Evolutionary conservation across 2,113 vertebrate genomes (phyloP).

Genomic region (Epinephelus moara): DNA sequence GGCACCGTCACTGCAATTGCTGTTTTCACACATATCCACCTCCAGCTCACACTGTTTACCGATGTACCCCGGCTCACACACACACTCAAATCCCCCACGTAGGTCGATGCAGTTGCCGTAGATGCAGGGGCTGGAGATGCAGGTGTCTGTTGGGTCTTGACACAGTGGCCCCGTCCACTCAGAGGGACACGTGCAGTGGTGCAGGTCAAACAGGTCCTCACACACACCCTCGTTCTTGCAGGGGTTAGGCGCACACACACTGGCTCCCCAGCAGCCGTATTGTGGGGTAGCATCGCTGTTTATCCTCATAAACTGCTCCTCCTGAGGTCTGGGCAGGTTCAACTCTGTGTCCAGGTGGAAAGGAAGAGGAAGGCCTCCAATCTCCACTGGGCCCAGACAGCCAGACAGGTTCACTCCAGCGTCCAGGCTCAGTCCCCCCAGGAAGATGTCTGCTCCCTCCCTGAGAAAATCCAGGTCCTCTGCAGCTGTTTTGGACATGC

Average conservation of each 20-base stretch:
- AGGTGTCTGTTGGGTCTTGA: slow-evolving; percentile 80
- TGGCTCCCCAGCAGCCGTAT: slow-evolving; percentile 83
- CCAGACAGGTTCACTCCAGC: slow-evolving; percentile 79
- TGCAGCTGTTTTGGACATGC: slow-evolving; percentile 72
- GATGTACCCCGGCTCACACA: slow-evolving; percentile 86
- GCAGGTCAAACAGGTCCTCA: slow-evolving; percentile 85
- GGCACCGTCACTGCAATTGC: slow-evolving; percentile 88
- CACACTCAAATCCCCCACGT: slow-evolving; percentile 81
- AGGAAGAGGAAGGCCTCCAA: slow-evolving; percentile 89
- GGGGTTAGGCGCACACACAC: slow-evolving; percentile 85
- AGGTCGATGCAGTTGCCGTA: slow-evolving; percentile 87
- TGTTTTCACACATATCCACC: slow-evolving; percentile 83
- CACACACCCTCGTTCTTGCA: slow-evolving; percentile 88
- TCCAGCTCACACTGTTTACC: slow-evolving; percentile 86
- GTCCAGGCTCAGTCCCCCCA: slow-evolving; percentile 81
- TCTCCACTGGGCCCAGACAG: slow-evolving; percentile 88
- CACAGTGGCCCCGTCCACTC: slow-evolving; percentile 87
- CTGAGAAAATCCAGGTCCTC: slow-evolving; percentile 89
- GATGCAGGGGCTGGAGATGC: slow-evolving; percentile 88
- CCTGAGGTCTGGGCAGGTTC: slow-evolving; percentile 85
- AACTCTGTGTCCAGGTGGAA: slow-evolving; percentile 84
- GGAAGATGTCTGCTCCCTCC: slow-evolving; percentile 86
- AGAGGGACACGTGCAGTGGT: slow-evolving; percentile 83
- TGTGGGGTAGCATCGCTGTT: slow-evolving; percentile 64
- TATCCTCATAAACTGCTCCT: slow-evolving; percentile 87